Evolutionary conservation across 2,113 vertebrate species (phyloP).

Genomic region (Hydrolagus affinis): DNA sequence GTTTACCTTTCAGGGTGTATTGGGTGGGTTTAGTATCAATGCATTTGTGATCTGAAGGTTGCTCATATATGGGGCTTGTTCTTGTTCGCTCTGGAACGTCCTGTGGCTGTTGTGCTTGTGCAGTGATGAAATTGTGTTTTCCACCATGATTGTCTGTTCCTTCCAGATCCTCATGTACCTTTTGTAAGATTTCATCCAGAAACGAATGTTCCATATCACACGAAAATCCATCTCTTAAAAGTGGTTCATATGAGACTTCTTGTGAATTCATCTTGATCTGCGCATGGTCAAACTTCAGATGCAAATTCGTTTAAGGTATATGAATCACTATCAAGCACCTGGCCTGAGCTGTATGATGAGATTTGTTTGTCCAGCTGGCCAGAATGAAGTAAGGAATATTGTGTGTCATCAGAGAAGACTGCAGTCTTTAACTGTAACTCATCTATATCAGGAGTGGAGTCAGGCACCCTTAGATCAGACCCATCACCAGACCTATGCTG

Average conservation of each 20-base stretch:
- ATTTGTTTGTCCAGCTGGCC: background rate
- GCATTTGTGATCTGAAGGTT: background rate
- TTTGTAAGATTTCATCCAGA: background rate
- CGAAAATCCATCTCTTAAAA: constrained; percentile 8
- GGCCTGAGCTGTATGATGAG: constrained; percentile 34
- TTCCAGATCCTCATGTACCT: background rate
- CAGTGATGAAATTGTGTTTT: background rate
- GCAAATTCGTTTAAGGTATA: constrained; percentile 36
- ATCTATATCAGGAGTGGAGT: background rate
- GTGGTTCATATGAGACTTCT: background rate
- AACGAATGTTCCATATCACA: background rate
- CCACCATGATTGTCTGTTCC: background rate
- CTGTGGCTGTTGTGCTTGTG: background rate
- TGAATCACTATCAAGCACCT: constrained; percentile 37
- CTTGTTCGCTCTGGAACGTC: background rate
- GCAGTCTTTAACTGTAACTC: background rate
- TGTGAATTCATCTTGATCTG: background rate
- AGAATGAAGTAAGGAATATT: constrained; percentile 31
- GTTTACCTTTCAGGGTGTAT: background rate
- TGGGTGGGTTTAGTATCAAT: background rate
- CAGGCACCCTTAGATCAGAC: background rate
- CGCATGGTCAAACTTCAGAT: background rate
- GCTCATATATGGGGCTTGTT: background rate
- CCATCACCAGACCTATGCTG: background rate
- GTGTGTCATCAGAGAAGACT: background rate